phyloP scores from a whole-genome alignment of 2,797 vertebrate species.

The Nyctalus aviator region DNA sequence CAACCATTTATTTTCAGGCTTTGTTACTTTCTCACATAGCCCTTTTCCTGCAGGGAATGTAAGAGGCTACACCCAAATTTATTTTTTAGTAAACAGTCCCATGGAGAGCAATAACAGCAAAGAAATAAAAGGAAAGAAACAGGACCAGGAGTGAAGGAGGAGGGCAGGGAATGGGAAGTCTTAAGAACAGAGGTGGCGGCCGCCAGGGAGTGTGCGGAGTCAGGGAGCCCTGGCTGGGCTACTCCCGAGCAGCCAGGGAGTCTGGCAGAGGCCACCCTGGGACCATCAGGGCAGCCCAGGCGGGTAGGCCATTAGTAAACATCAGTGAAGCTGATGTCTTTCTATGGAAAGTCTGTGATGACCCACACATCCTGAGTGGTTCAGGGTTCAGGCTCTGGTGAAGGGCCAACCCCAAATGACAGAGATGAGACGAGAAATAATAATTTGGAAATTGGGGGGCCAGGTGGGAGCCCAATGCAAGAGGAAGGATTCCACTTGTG shows the following conservation, averaged over 20 bases:
- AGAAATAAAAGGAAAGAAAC: not conserved
- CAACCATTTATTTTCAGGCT: conserved; percentile 56
- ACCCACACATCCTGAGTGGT: too few relatives aligned
- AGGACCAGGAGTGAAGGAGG: too few relatives aligned
- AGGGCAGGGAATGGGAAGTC: not conserved
- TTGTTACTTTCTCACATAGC: not conserved
- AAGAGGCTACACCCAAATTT: not conserved
- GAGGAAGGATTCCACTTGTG: too few relatives aligned
- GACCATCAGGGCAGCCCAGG: not conserved
- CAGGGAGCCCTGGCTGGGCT: too few relatives aligned
- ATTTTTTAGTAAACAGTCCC: not conserved
- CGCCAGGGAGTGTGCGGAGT: not conserved
- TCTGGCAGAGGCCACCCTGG: too few relatives aligned
- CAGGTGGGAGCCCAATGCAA: too few relatives aligned
- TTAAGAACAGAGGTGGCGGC: not conserved
- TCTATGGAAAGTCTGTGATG: not conserved
- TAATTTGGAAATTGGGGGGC: too few relatives aligned
- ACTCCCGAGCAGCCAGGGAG: too few relatives aligned
- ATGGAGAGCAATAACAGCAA: not conserved
- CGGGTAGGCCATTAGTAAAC: fast-evolving
- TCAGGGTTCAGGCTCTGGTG: too few relatives aligned
- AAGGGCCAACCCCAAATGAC: too few relatives aligned
- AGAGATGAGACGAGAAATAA: too few relatives aligned
- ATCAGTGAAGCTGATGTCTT: fast-evolving
- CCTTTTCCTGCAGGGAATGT: not conserved